Conservation (phyloP, 2,113 vertebrate genomes). For the Sus scrofa region T2T-Sscrofa CM000816.6:100064001-100064500, state of each 20-base stretch:
- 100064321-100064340: not conserved
- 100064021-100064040: not conserved
- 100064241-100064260: not conserved
- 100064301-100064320: not conserved
- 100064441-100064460: not conserved
- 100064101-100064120: not conserved
- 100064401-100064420: not conserved
- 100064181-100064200: not conserved
- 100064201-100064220: not conserved
- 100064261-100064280: not conserved
- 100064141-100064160: not conserved
- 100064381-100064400: not conserved
- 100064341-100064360: not conserved
- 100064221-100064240: not conserved
- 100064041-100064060: not conserved
- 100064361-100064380: not conserved
- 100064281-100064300: not conserved
- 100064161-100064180: not conserved
- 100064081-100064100: not conserved
- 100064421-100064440: not conserved
- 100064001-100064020: not conserved
- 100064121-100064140: not conserved
- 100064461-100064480: not conserved
- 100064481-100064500: not conserved
- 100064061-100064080: not conserved